Evolutionary conservation across 2,797 vertebrate species (phyloP), one percentile per base, ranked within the genome.

Genomic region (Sciurus carolinensis): DNA sequence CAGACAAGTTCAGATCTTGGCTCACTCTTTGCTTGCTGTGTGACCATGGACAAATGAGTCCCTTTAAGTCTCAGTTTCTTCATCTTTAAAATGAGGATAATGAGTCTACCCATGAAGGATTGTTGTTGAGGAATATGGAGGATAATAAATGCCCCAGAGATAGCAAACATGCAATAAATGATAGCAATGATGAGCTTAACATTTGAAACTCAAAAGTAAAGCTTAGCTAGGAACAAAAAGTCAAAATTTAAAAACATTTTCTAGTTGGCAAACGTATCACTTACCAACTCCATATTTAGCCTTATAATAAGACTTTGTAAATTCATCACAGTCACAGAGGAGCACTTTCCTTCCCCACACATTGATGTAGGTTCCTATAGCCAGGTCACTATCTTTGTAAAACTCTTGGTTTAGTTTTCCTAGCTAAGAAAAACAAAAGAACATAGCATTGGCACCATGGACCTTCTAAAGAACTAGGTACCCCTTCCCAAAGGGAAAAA

Each of bases 261-360:
- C 89, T 84, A 96, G 28, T 30, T 44, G 15, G 76, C 6, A 91
- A 91, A 96, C 26, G 22, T 59, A 90, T 88, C 94, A 97, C 98
- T 99, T 98, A 99, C 99, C 98, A 13, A 99, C 97, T 97, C 99
- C 99, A 3, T 99, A 99, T 98, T 99, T 99, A 96, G 98, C 97
- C 97, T 98, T 99, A 98, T 99, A 99, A 98, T 99, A 99, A 95
- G 98, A 97, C 98, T 99, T 99, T 69, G 99, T 99, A 98, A 99
- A 99, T 97, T 99, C 98, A 98, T 99, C 99, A 97, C 99, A 99
- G 97, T 99, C 99, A 76, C 98, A 98, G 95, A 99, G 97, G n/a
- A 99, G 81, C 66, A 99, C 97, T 87, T 97, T 99, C 93, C 99
- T 98, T 97, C 99, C 99, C 99, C 99, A 99, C 83, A 99, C 99